Base-by-base conservation (phyloP, 2,888 invertebrate genomes). In the Tipula confusa region DNA sequence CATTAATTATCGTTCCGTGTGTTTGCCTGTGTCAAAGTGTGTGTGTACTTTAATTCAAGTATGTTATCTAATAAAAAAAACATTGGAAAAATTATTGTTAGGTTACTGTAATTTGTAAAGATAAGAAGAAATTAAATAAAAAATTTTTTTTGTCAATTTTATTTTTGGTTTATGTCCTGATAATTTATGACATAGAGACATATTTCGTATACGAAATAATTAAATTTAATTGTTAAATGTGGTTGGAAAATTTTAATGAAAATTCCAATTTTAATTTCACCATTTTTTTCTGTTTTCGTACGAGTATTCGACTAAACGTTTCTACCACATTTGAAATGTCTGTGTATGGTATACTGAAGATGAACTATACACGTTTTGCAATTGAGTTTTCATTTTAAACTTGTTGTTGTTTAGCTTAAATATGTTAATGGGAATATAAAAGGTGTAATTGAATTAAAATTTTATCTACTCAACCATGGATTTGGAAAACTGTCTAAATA, bases 191-290 rank as follows among this genome's bases (percentile, higher is more conserved):
- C 24, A 64, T 64, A 64, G 24, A 64, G 24, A 64, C 24, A 64
- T 13, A 38, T 2, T 24, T 9, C 64, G 24, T 64, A 64, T 64
- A 24, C 24, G 64, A 64, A 64, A 64, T 64, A 64, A 64, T 64
- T 64, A 64, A 64, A 64, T 64, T 64, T 64, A 64, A 64, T 24
- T 64, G 64, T 64, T 64, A 64, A 64, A 64, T 64, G 64, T 64
- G 64, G 64, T 64, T 64, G 9, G 64, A 64, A 64, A 64, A 64
- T 64, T 64, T 64, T 64, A 64, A 64, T 64, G 64, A 64, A 64
- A 64, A 64, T 64, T 64, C 64, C 64, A 64, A 9, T 64, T 33
- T 33, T n/a, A n/a, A n/a, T n/a, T n/a, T n/a, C n/a, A n/a, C n/a
- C n/a, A n/a, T n/a, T n/a, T 33, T 33, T 33, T 33, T 2, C 11